phyloP scores from a whole-genome alignment of 1,140 invertebrate species.

The Drosophila pandora region DNA sequence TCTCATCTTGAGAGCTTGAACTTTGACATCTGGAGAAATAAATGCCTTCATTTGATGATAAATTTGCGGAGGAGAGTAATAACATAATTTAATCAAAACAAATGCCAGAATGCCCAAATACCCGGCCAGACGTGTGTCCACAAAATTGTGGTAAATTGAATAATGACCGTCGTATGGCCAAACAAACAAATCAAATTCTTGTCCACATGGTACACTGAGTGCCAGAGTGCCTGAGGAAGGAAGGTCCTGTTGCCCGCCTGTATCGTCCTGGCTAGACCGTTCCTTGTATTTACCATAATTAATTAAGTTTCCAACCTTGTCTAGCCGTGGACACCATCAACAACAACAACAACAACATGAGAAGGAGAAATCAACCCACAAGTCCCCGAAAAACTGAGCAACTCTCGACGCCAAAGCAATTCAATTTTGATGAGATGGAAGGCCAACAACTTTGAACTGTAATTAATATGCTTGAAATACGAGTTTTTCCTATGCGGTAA shows the following conservation, averaged over 20 bases:
- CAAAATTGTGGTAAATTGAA: conserved; percentile 33
- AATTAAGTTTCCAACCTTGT: conserved; percentile 43
- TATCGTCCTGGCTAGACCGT: conserved; percentile 3
- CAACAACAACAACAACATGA: neutral
- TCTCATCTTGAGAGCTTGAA: neutral
- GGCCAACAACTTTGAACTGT: conserved; percentile 48
- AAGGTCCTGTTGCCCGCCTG: neutral
- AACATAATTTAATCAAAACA: conserved; percentile 20
- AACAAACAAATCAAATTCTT: conserved; percentile 40
- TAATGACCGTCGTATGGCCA: conserved; percentile 20
- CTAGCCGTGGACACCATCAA: conserved; percentile 5
- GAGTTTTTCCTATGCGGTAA: conserved; percentile 10
- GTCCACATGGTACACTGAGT: neutral
- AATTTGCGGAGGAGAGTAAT: neutral
- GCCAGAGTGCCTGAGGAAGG: neutral
- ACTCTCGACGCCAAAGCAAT: conserved; percentile 28
- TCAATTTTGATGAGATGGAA: conserved; percentile 34
- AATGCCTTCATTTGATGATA: neutral
- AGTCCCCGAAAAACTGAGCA: conserved; percentile 1
- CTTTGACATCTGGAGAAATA: neutral
- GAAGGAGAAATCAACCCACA: conserved; percentile 14
- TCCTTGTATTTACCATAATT: conserved; percentile 37
- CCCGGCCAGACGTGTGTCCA: neutral
- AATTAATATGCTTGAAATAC: conserved; percentile 55
- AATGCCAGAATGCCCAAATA: conserved; percentile 1